These are phyloP conservation scores for Merops nubicus DNA, from an alignment of 2,113 vertebrate species.

Conservation along the genomic window DNA sequence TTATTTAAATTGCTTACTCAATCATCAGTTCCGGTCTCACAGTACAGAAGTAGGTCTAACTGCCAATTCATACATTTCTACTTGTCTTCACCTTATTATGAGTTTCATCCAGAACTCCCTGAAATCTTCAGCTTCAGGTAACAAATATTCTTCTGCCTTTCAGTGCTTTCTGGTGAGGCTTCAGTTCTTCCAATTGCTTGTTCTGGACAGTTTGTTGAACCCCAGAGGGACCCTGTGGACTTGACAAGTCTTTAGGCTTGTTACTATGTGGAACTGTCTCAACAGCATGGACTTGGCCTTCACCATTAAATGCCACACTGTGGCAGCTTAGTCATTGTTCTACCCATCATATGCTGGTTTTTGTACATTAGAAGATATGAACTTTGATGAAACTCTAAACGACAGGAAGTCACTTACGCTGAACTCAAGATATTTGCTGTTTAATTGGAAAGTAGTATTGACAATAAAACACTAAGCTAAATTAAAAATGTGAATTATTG, in stretches of 20 bases:
- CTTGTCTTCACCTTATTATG: not conserved
- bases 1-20: not conserved
- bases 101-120: not conserved
- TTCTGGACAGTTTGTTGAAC: not conserved
- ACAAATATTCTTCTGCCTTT: not conserved
- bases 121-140: not conserved
- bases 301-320: not conserved
- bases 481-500: not conserved
- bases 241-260: not conserved
- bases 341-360: not conserved
- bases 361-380: not conserved
- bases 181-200: not conserved
- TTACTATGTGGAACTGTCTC: not conserved
- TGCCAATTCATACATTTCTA: not conserved
- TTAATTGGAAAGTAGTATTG: not conserved
- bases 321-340: not conserved
- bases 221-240: accelerated
- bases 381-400: not conserved
- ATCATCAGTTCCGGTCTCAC: not conserved
- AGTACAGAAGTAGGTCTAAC: not conserved
- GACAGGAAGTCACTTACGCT: not conserved
- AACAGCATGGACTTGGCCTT: not conserved
- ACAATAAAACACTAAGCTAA: not conserved
- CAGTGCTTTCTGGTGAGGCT: not conserved
- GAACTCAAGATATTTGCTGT: not conserved